Conservation (phyloP, 1,140 invertebrate genomes). For the Amyelois transitella region DNA sequence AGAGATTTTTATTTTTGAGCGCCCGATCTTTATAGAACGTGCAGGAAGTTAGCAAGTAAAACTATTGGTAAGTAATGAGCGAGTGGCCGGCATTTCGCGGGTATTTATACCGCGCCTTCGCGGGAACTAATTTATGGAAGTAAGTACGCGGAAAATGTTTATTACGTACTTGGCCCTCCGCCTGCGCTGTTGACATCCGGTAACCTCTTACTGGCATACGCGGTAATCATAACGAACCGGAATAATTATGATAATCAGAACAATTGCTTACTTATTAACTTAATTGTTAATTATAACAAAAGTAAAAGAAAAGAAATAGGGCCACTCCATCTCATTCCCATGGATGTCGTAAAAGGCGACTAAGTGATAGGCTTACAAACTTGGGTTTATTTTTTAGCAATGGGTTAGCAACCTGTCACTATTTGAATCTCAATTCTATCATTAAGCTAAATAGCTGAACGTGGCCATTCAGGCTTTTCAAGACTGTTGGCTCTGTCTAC, state of each 20-base stretch:
- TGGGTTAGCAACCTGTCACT: too few relatives aligned
- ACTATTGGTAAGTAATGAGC: constrained; percentile 58
- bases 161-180: constrained; percentile 42
- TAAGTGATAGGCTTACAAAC: too few relatives aligned
- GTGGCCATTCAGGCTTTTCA: too few relatives aligned
- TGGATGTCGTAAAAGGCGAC: too few relatives aligned
- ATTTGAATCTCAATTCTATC: too few relatives aligned
- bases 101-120: constrained; percentile 67
- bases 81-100: constrained; percentile 43
- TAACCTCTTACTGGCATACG: constrained; percentile 11
- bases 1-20: neutral
- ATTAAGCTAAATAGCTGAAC: too few relatives aligned
- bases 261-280: too few relatives aligned
- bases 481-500: too few relatives aligned
- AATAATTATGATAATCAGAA: neutral
- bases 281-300: too few relatives aligned
- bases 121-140: constrained; percentile 71
- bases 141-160: constrained; percentile 73
- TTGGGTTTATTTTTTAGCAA: too few relatives aligned
- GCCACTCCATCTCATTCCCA: too few relatives aligned
- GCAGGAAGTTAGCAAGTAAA: constrained; percentile 53
- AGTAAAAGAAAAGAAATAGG: too few relatives aligned
- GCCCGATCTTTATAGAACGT: constrained; percentile 21
- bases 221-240: neutral
- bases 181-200: constrained; percentile 56